These are phyloP conservation scores for Adoxophyes honmai DNA, from an alignment of 1,140 invertebrate genomes.

Conservation along the genomic window DNA sequence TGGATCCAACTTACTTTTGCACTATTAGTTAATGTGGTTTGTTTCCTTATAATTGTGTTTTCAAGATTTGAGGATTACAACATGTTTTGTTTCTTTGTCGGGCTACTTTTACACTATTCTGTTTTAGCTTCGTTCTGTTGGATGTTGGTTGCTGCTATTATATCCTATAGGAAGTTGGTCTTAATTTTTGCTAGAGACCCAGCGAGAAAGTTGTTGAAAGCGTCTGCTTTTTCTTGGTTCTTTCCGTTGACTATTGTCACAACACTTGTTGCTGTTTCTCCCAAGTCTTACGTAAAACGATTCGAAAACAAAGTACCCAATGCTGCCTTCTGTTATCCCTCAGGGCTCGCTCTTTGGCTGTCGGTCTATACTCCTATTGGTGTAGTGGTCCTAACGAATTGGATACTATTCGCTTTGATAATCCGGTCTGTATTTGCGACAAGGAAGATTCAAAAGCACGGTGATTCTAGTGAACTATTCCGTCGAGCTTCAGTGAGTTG, in stretches of 20 bases:
- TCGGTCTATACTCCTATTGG: conserved; percentile 34
- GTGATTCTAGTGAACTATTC: conserved; percentile 29
- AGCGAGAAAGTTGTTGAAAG: conserved; percentile 35
- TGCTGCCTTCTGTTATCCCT: conserved; percentile 36
- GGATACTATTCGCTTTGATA: conserved; percentile 35
- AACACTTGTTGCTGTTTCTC: conserved; percentile 25
- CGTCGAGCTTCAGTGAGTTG: conserved; percentile 34
- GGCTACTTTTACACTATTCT: conserved; percentile 42
- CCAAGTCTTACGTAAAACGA: conserved; percentile 24
- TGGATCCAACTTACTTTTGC: conserved; percentile 41
- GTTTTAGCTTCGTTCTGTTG: conserved; percentile 46
- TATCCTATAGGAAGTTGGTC: conserved; percentile 43
- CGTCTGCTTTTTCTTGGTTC: conserved; percentile 38
- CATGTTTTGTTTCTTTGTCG: conserved; percentile 31
- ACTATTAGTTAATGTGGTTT: conserved; percentile 31
- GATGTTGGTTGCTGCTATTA: conserved; percentile 46
- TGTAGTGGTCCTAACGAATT: conserved; percentile 35
- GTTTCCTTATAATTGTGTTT: conserved; percentile 34
- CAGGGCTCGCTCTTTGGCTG: conserved; percentile 34
- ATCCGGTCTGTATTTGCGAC: conserved; percentile 33
- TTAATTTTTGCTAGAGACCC: conserved; percentile 31
- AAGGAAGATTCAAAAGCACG: conserved; percentile 31
- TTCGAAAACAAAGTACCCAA: conserved; percentile 22
- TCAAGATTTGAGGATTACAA: conserved; percentile 23
- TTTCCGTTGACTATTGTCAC: conserved; percentile 27